A percentile compares a stretch with the other conserved stretches of the same genome.
Evolutionary conservation across 2,797 vertebrate genomes (phyloP).

Genomic region (Acanthurus tractus): DNA sequence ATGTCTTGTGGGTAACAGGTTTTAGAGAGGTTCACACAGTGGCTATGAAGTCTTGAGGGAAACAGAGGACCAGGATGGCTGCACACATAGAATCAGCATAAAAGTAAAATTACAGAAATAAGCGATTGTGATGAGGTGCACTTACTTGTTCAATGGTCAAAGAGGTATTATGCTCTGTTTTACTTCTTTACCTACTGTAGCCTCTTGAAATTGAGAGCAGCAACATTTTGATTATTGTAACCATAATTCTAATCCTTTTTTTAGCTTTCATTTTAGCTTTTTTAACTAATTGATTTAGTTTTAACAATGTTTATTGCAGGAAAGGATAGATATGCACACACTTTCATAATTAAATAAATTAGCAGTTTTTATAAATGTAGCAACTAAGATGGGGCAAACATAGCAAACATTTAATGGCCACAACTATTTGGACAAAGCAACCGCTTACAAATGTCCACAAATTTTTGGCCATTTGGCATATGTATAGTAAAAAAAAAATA

Average conservation of each 20-base stretch:
- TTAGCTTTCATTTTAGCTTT: neutral
- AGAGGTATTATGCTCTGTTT: neutral
- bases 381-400: too few relatives aligned
- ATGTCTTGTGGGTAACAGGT: conserved; percentile 18
- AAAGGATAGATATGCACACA: neutral
- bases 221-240: too few relatives aligned
- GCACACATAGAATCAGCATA: conserved; percentile 2
- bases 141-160: conserved; percentile 21
- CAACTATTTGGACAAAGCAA: neutral
- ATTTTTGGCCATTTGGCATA: neutral
- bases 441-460: neutral
- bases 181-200: neutral
- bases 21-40: conserved; percentile 28
- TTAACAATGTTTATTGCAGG: neutral
- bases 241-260: neutral
- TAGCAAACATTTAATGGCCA: neutral
- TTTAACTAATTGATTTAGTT: neutral
- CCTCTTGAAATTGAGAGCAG: neutral
- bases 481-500: neutral
- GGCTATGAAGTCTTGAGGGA: conserved; percentile 23
- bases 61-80: neutral
- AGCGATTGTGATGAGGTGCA: conserved; percentile 16
- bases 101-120: conserved; percentile 1
- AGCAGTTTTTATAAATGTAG: too few relatives aligned
- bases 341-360: too few relatives aligned